Evolutionary conservation across 92 coral and sea anemone genomes (phyloP).

Genomic region (Paragorgia papillata): DNA sequence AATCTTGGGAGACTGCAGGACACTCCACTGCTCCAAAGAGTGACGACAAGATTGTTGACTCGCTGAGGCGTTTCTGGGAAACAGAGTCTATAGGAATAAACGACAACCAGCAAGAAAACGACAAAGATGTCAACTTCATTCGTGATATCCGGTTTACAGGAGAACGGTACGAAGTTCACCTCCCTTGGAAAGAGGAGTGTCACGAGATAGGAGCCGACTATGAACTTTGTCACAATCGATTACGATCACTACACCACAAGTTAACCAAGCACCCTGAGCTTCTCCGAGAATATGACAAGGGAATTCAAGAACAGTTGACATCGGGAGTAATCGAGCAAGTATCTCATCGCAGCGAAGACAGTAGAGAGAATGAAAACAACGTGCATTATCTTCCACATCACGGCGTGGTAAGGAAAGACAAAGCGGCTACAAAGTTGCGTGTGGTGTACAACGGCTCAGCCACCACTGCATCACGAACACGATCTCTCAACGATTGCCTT

Average conservation of each 20-base stretch:
- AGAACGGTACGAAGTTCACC: slow-evolving; percentile 58
- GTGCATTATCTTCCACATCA: slow-evolving; percentile 46
- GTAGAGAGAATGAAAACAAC: slow-evolving; percentile 5
- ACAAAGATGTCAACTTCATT: slow-evolving; percentile 31
- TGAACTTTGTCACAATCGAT: slow-evolving; percentile 54
- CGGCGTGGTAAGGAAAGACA: slow-evolving; percentile 42
- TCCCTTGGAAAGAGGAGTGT: slow-evolving; percentile 56
- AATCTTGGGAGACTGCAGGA: neutral
- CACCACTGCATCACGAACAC: neutral
- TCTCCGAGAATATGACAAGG: slow-evolving; percentile 54
- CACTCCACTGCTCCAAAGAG: neutral
- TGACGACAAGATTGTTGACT: slow-evolving; percentile 15
- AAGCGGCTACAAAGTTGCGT: slow-evolving; percentile 27
- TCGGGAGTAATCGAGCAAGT: slow-evolving; percentile 60
- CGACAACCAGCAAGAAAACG: neutral
- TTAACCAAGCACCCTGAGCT: slow-evolving; percentile 55
- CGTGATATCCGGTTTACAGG: slow-evolving; percentile 50
- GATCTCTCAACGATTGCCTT: slow-evolving; percentile 30
- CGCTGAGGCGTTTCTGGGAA: slow-evolving; percentile 61
- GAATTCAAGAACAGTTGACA: slow-evolving; percentile 60
- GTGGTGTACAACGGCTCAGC: slow-evolving; percentile 45
- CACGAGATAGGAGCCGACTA: slow-evolving; percentile 40
- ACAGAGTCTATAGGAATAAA: slow-evolving; percentile 55
- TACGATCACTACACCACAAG: slow-evolving; percentile 53
- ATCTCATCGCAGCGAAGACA: neutral